A percentile compares a stretch with the other conserved stretches of the same genome.
Conservation (phyloP, 2,888 invertebrate genomes). For the Plebejus argus region DNA sequence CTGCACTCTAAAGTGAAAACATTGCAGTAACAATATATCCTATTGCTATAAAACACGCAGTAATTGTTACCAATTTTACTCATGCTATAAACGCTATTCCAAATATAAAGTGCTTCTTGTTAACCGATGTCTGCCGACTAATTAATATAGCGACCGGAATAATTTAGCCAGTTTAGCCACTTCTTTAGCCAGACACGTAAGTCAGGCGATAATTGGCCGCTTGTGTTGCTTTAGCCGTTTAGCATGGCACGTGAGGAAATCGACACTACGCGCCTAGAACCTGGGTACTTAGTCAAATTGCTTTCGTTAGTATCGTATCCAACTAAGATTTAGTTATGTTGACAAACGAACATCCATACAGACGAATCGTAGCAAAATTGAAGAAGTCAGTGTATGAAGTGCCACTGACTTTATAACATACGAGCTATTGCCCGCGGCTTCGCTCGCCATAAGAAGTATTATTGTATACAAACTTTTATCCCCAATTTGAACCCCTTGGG, state of each 20-base stretch:
- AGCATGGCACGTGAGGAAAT: not conserved
- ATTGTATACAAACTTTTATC: no score
- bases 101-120: slow-evolving; percentile 38
- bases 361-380: no score
- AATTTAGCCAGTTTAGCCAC: slow-evolving; percentile 56
- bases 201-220: slow-evolving; percentile 28
- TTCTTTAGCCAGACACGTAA: slow-evolving; percentile 48
- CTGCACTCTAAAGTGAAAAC: no score
- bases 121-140: slow-evolving; percentile 52
- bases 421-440: no score
- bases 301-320: not conserved
- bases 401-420: no score
- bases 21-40: no score
- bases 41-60: not conserved
- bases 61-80: not conserved
- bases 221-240: not conserved
- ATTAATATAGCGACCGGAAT: slow-evolving; percentile 60
- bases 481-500: no score
- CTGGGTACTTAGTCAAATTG: not conserved
- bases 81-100: not conserved
- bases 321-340: no score
- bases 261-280: not conserved
- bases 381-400: no score
- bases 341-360: no score
- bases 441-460: no score